A percentile compares a stretch with the other conserved stretches of the same genome.
Evolutionary conservation across 2,888 invertebrate species (phyloP).

Genomic region (Neoitamus cyanurus): DNA sequence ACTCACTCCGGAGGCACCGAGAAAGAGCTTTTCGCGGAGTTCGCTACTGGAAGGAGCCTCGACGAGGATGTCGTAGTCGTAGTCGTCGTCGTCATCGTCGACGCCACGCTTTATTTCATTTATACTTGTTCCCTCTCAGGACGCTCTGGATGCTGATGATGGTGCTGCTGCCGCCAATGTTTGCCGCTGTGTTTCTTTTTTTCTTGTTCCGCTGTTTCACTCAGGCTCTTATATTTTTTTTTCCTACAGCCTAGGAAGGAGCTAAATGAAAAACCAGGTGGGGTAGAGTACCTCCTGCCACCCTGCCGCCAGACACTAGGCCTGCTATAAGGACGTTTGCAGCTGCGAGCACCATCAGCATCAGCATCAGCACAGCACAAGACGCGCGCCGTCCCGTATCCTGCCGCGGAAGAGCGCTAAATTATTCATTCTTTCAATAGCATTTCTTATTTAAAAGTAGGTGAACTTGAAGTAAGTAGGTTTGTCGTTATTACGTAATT

Average conservation of each 20-base stretch:
- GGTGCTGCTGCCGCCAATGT: not conserved
- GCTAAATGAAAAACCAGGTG: slow-evolving; percentile 20
- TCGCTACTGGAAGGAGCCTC: not conserved
- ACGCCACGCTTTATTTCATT: slow-evolving; percentile 20
- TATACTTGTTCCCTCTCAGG: not conserved
- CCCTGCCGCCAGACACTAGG: not conserved
- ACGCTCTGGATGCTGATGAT: not conserved
- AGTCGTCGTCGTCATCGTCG: not conserved
- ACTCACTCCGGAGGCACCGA: not conserved
- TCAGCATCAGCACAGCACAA: not conserved
- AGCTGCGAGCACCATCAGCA: not conserved
- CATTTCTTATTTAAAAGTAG: slow-evolving; percentile 41
- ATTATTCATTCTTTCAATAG: slow-evolving; percentile 37
- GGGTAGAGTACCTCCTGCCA: not conserved
- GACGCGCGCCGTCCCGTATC: not conserved
- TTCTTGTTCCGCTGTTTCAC: not conserved
- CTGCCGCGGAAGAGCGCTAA: not conserved
- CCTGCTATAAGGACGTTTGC: not conserved
- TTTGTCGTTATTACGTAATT: slow-evolving; percentile 41
- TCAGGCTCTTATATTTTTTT: not conserved
- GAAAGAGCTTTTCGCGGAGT: not conserved
- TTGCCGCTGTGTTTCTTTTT: not conserved
- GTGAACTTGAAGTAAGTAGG: slow-evolving; percentile 41
- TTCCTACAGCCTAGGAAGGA: slow-evolving; percentile 5
- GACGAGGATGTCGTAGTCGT: not conserved